Percentiles rank a stretch among this genome's conserved stretches.
These are phyloP conservation scores for Herminia tarsipennalis DNA, from an alignment of 2,888 invertebrate species.

Conservation along the genomic window DNA sequence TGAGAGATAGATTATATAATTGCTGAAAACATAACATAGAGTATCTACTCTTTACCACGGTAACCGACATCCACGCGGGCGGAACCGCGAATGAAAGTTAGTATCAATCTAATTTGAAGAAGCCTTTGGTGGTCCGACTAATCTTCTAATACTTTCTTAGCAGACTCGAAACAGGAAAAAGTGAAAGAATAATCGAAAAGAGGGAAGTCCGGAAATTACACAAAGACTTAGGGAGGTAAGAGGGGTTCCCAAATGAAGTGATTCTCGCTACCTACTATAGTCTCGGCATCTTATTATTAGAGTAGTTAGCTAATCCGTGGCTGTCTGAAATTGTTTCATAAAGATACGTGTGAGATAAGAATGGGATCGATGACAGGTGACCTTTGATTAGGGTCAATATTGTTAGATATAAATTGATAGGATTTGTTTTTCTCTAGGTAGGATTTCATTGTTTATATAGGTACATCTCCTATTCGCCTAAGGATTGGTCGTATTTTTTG, in stretches of 20 bases:
- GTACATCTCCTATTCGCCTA: too few relatives aligned
- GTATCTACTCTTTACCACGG: too few relatives aligned
- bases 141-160: constrained; percentile 45
- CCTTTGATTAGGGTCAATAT: not conserved
- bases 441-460: too few relatives aligned
- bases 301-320: constrained; percentile 39
- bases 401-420: constrained; percentile 1
- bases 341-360: constrained; percentile 24
- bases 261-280: constrained; percentile 39
- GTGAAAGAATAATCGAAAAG: constrained; percentile 41
- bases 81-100: too few relatives aligned
- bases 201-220: constrained; percentile 46
- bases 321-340: constrained; percentile 34
- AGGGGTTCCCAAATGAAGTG: constrained; percentile 42
- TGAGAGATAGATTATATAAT: too few relatives aligned
- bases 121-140: constrained; percentile 38
- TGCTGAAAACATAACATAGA: too few relatives aligned
- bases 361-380: constrained; percentile 13
- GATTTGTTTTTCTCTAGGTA: not conserved
- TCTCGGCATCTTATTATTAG: constrained; percentile 39
- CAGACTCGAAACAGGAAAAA: constrained; percentile 39
- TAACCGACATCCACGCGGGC: too few relatives aligned
- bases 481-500: too few relatives aligned
- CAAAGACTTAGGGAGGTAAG: constrained; percentile 21
- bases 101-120: constrained; percentile 41